These are phyloP conservation scores for Saturnia pavonia DNA, from an alignment of 2,888 invertebrate species.

Conservation along the genomic window DNA sequence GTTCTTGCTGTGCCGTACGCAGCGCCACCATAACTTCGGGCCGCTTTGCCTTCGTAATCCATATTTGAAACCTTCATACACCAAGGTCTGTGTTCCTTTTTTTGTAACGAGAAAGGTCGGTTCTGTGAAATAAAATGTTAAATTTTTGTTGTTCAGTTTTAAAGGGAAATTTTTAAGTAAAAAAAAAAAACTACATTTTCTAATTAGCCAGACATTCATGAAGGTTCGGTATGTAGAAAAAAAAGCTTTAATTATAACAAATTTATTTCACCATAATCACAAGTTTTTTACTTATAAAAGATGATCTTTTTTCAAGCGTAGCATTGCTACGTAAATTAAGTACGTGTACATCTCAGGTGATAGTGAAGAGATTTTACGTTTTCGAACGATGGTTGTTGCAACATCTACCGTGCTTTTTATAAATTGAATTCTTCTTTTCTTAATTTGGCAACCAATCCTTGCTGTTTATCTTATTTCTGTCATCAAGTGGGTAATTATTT, in stretches of 20 bases:
- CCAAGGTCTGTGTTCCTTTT: slow-evolving; percentile 37
- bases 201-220: not conserved
- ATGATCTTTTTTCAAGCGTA: too few relatives aligned
- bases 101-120: slow-evolving; percentile 27
- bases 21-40: slow-evolving; percentile 34
- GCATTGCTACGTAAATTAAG: too few relatives aligned
- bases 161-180: too few relatives aligned
- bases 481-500: too few relatives aligned
- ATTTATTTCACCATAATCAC: not conserved
- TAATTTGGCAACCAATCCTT: too few relatives aligned
- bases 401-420: too few relatives aligned
- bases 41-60: slow-evolving; percentile 27
- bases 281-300: too few relatives aligned
- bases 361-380: too few relatives aligned
- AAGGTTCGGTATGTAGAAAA: not conserved
- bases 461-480: too few relatives aligned
- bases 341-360: too few relatives aligned
- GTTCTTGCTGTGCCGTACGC: slow-evolving; percentile 33
- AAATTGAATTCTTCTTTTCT: too few relatives aligned
- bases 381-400: too few relatives aligned
- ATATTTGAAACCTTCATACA: slow-evolving; percentile 32
- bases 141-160: not conserved
- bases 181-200: not conserved
- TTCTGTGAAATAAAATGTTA: not conserved
- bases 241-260: not conserved